Conservation (phyloP, 2,888 invertebrate species). For the Melanostoma mellinum region DNA sequence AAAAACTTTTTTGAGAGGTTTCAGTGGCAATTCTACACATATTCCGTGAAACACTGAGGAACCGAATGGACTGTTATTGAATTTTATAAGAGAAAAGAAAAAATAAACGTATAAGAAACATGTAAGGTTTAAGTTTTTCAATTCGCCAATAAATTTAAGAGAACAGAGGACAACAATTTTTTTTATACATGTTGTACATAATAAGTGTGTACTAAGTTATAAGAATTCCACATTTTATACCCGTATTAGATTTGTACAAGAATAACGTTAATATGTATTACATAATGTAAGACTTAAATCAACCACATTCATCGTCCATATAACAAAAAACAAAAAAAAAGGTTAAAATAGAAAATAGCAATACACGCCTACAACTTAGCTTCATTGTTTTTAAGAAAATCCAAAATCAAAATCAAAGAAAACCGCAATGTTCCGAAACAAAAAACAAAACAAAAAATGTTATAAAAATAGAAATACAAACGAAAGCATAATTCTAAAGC, state of each 20-base stretch:
- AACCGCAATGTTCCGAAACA: slow-evolving; percentile 61
- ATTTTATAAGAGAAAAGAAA: slow-evolving; percentile 5
- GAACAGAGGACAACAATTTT: slow-evolving; percentile 68
- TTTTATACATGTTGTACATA: slow-evolving; percentile 62
- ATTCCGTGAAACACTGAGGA: slow-evolving; percentile 34
- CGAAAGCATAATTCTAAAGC: slow-evolving; percentile 57
- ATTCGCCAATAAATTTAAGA: slow-evolving; percentile 45
- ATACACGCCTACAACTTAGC: slow-evolving; percentile 43
- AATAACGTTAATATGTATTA: slow-evolving; percentile 42
- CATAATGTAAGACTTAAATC: slow-evolving; percentile 28
- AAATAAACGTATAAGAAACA: not conserved
- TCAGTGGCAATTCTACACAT: slow-evolving; percentile 37
- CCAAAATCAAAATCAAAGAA: slow-evolving; percentile 58
- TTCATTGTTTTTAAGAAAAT: slow-evolving; percentile 50
- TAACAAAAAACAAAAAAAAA: slow-evolving; percentile 40
- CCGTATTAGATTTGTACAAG: slow-evolving; percentile 36
- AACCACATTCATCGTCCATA: slow-evolving; percentile 65
- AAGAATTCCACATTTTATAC: slow-evolving; percentile 63
- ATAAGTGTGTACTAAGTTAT: slow-evolving; percentile 34
- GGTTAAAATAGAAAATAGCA: slow-evolving; percentile 2
- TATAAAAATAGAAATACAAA: slow-evolving; percentile 30
- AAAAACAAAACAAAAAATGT: slow-evolving; percentile 7
- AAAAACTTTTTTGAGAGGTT: slow-evolving; percentile 41
- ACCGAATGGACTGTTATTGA: slow-evolving; percentile 53
- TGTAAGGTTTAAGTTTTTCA: slow-evolving; percentile 20